Evolutionary conservation across 2,797 vertebrate species (phyloP), one percentile per base, ranked within the genome.

Genomic region (Syndactyla subalaris): DNA sequence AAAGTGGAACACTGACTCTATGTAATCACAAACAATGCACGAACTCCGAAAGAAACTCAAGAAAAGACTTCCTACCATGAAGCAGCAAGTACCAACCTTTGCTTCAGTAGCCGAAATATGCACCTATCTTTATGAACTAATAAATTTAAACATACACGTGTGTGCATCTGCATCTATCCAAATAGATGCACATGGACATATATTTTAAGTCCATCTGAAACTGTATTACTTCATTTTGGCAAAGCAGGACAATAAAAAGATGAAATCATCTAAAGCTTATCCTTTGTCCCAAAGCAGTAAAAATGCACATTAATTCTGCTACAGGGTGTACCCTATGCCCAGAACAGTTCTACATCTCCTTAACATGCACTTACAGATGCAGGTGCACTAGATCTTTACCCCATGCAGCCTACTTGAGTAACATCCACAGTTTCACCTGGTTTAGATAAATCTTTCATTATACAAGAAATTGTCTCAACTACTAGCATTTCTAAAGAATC

Each of bases 161-260:
- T 7, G 32, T n/a, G 23, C 48, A 39, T 43, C 39, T 76, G 10
- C 30, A 55, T 27, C 17, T 85, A 24, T 21, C 14, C 26, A 65
- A 39, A 41, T 0, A 61, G 32, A 51, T 23, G 7, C 16, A 39
- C 10, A 29, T 0, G 22, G n/a, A 68, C 6, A 29, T 10, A 3
- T n/a, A n/a, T 38, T 68, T 62, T 48, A 49, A 14, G 27, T 62
- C 48, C 77, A n/a, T 27, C 36, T 70, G 63, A 80, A 93, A 48
- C 6, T 5, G 4, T 52, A 39, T 48, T 82, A 85, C 10, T 32
- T 46, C 8, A 18, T 34, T 93, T 68, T 88, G 32, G 13, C 22
- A 66, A 77, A 93, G 68, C 3, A 22, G 22, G 19, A 62, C 11
- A 80, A 32, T 16, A 85, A 63, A 65, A 78, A 46, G 8, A 39